These are phyloP conservation scores for Sesia apiformis DNA, from an alignment of 2,888 invertebrate species.

Conservation along the genomic window DNA sequence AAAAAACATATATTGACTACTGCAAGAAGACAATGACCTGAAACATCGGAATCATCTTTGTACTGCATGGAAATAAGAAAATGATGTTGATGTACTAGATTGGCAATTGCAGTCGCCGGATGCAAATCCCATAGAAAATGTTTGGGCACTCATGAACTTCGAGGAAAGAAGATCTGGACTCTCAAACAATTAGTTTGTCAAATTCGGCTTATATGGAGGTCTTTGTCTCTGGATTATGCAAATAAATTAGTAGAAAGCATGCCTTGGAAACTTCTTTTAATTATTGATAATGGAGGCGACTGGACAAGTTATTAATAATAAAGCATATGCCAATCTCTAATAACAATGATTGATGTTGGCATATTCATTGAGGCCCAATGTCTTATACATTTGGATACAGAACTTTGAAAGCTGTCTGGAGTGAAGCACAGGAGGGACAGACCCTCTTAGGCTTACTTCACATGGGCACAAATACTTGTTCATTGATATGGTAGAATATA, in stretches of 20 bases:
- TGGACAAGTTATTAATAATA: background rate
- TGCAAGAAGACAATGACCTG: constrained; percentile 15
- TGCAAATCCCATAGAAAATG: constrained; percentile 15
- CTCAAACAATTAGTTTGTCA: too few relatives aligned
- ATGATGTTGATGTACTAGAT: constrained; percentile 12
- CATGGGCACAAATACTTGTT: too few relatives aligned
- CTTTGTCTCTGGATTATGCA: background rate
- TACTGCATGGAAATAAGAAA: constrained; percentile 13
- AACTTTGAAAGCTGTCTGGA: too few relatives aligned
- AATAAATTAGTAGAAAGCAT: background rate
- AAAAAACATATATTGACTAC: background rate
- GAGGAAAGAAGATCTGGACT: constrained; percentile 4
- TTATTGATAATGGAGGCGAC: background rate
- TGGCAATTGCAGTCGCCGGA: constrained; percentile 11
- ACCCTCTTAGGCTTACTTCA: too few relatives aligned
- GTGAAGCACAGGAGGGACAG: too few relatives aligned
- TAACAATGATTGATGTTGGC: too few relatives aligned
- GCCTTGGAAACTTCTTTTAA: background rate
- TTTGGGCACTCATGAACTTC: constrained; percentile 11
- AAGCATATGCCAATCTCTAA: too few relatives aligned
- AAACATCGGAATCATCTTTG: constrained; percentile 15
- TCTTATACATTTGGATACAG: too few relatives aligned
- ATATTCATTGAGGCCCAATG: too few relatives aligned
- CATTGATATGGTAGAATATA: too few relatives aligned
- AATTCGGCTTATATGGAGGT: constrained; percentile 1